Conservation (phyloP, 1,140 invertebrate species). For the Oedothorax gibbosus region DNA sequence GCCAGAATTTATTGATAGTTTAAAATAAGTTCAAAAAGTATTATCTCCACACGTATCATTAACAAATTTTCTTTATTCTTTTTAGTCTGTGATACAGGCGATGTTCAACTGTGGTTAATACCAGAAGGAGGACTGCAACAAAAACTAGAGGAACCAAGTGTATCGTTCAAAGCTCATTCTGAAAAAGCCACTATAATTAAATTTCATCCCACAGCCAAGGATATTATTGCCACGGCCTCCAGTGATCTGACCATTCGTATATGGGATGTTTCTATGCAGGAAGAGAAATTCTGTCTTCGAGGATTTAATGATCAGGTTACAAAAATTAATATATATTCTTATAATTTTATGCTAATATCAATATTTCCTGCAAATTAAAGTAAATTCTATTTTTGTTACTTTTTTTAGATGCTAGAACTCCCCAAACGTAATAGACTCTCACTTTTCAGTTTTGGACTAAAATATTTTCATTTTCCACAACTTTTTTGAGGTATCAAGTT, state of each 20-base stretch:
- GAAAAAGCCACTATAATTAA: constrained; percentile 93
- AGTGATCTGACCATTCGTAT: constrained; percentile 91
- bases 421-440: no score
- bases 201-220: constrained; percentile 88
- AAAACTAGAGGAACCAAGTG: constrained; percentile 76
- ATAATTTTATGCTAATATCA: no score
- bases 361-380: no score
- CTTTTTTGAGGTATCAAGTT: no score
- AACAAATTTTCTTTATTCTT: not conserved
- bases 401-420: no score
- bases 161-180: constrained; percentile 77
- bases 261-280: constrained; percentile 75
- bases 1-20: not conserved
- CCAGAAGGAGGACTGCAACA: constrained; percentile 77
- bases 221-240: constrained; percentile 86
- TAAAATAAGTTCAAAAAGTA: not conserved
- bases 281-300: constrained; percentile 68
- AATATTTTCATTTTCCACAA: no score
- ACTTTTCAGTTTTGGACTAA: no score
- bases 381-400: no score
- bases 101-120: constrained; percentile 86
- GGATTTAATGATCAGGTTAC: constrained; percentile 80
- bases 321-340: no score
- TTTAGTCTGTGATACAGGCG: constrained; percentile 89
- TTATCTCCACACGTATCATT: not conserved